Conservation (phyloP, 2,888 invertebrate species). For the Norana najaformis region DNA sequence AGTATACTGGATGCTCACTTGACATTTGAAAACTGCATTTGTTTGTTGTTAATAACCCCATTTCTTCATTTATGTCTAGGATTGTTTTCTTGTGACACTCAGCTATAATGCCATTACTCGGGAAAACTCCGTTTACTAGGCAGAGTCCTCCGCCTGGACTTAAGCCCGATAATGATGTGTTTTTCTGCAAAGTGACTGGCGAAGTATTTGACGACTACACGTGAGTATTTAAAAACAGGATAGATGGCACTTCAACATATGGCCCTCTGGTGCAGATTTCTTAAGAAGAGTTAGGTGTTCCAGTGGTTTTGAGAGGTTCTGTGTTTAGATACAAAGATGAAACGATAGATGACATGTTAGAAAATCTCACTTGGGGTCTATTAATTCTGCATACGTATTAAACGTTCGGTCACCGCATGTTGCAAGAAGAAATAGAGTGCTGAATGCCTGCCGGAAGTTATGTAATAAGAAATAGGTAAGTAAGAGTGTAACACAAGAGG, state of each 20-base stretch:
- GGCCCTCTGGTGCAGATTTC: not conserved
- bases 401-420: no score
- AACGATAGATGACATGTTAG: no score
- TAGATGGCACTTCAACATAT: slow-evolving; percentile 53
- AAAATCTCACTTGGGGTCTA: no score
- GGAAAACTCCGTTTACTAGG: slow-evolving; percentile 70
- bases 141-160: slow-evolving; percentile 74
- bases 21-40: not conserved
- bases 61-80: not conserved
- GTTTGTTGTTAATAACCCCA: not conserved
- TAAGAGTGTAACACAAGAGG: no score
- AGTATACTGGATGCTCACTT: not conserved
- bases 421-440: no score
- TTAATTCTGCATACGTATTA: no score
- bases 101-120: not conserved
- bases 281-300: no score
- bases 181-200: slow-evolving; percentile 89
- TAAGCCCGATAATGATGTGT: slow-evolving; percentile 86
- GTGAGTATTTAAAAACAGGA: slow-evolving; percentile 69
- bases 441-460: no score
- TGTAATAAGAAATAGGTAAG: no score
- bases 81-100: not conserved
- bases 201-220: slow-evolving; percentile 96
- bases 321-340: no score
- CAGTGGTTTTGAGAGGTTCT: no score